Percentiles rank a stretch among this genome's conserved stretches.
phyloP scores from a whole-genome alignment of 2,797 vertebrate genomes.

The Falco peregrinus region DNA sequence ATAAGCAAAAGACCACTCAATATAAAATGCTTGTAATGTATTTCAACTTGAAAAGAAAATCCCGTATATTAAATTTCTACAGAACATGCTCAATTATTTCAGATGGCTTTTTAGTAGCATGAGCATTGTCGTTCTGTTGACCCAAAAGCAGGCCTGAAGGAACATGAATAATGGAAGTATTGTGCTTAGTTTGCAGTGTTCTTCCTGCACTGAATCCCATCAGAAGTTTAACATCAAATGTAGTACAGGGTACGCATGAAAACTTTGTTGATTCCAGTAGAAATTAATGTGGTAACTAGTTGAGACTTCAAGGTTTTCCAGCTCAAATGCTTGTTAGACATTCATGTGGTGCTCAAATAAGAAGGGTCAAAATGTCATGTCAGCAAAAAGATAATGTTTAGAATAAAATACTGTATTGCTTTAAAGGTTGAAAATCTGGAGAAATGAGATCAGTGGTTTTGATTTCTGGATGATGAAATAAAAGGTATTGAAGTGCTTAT shows the following conservation, averaged over 20 bases:
- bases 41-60: neutral
- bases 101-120: neutral
- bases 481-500: neutral
- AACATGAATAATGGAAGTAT: constrained; percentile 58
- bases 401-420: neutral
- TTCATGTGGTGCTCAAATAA: neutral
- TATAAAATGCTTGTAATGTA: neutral
- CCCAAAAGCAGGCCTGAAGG: constrained; percentile 55
- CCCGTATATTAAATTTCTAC: neutral
- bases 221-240: neutral
- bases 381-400: neutral
- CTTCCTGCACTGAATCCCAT: neutral
- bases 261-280: neutral
- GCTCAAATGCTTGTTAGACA: neutral
- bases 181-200: constrained; percentile 32
- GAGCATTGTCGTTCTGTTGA: constrained; percentile 40
- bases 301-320: neutral
- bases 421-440: neutral
- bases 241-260: neutral
- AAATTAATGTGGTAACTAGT: constrained; percentile 9
- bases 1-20: neutral
- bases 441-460: neutral
- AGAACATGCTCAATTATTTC: neutral
- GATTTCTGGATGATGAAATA: neutral
- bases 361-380: neutral